Conservation (phyloP, 2,888 invertebrate genomes). For the Drosophila subquinaria region DNA sequence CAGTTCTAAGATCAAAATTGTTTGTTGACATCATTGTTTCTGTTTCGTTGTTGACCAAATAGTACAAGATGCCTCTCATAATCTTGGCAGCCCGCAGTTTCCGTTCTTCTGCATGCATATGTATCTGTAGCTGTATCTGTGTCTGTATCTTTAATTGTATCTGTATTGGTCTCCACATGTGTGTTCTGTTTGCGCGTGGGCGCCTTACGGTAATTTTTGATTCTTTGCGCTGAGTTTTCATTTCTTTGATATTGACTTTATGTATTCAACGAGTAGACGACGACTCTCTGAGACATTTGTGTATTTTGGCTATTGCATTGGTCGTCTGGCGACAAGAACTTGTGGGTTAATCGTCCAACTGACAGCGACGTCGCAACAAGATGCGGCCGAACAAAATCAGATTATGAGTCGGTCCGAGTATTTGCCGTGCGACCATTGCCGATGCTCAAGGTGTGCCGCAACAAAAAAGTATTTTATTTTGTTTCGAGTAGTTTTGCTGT, state of each 20-base stretch:
- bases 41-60: conserved; percentile 43
- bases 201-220: conserved; percentile 62
- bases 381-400: conserved; percentile 65
- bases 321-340: conserved; percentile 42
- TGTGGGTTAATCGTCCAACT: conserved; percentile 65
- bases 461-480: conserved; percentile 21
- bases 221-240: conserved; percentile 50
- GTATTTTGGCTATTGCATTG: conserved; percentile 62
- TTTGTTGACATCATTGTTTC: conserved; percentile 66
- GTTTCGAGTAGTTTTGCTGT: conserved; percentile 21
- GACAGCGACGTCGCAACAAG: conserved; percentile 53
- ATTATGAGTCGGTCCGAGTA: conserved; percentile 68
- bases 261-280: conserved; percentile 20
- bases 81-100: conserved; percentile 69
- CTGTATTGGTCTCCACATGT: conserved; percentile 27
- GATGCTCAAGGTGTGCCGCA: conserved; percentile 65
- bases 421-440: conserved; percentile 66
- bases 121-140: conserved; percentile 20
- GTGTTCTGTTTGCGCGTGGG: conserved; percentile 56
- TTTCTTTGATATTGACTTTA: conserved; percentile 55
- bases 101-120: conserved; percentile 44
- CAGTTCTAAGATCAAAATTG: conserved; percentile 38
- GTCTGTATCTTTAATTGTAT: conserved; percentile 21
- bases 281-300: conserved; percentile 45
- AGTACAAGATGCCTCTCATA: conserved; percentile 15